phyloP scores from a whole-genome alignment of 2,888 invertebrate genomes.

The Agrotis ipsilon region DNA sequence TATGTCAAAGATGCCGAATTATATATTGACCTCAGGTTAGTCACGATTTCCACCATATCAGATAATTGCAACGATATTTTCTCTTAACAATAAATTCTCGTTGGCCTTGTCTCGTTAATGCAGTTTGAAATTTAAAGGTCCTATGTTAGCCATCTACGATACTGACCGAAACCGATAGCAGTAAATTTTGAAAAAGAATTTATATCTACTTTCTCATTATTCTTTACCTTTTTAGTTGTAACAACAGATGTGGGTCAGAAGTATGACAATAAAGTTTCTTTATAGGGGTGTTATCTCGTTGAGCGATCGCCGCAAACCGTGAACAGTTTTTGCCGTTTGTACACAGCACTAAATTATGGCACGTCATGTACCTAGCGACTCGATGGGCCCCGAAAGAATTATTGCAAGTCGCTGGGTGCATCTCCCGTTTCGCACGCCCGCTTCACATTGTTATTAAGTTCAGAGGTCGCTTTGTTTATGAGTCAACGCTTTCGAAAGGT shows the following conservation, averaged over 20 bases:
- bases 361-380: slow-evolving; percentile 81
- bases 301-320: slow-evolving; percentile 78
- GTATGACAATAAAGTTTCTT: slow-evolving; percentile 80
- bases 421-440: slow-evolving; percentile 90
- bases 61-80: slow-evolving; percentile 83
- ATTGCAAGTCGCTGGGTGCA: slow-evolving; percentile 86
- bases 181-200: slow-evolving; percentile 51
- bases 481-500: slow-evolving; percentile 89
- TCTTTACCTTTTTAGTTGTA: slow-evolving; percentile 78
- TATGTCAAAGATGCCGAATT: slow-evolving; percentile 82
- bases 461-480: slow-evolving; percentile 90
- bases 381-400: slow-evolving; percentile 86
- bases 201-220: slow-evolving; percentile 71
- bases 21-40: slow-evolving; percentile 81
- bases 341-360: slow-evolving; percentile 79
- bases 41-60: slow-evolving; percentile 85
- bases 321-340: slow-evolving; percentile 79
- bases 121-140: slow-evolving; percentile 45
- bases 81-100: slow-evolving; percentile 81
- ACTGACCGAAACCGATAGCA: slow-evolving; percentile 46
- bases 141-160: slow-evolving; percentile 43
- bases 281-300: slow-evolving; percentile 80
- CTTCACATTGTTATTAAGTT: slow-evolving; percentile 90
- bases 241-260: slow-evolving; percentile 83
- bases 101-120: slow-evolving; percentile 78